Conservation (phyloP, 2,113 vertebrate genomes). For the Pollachius pollachius region DNA sequence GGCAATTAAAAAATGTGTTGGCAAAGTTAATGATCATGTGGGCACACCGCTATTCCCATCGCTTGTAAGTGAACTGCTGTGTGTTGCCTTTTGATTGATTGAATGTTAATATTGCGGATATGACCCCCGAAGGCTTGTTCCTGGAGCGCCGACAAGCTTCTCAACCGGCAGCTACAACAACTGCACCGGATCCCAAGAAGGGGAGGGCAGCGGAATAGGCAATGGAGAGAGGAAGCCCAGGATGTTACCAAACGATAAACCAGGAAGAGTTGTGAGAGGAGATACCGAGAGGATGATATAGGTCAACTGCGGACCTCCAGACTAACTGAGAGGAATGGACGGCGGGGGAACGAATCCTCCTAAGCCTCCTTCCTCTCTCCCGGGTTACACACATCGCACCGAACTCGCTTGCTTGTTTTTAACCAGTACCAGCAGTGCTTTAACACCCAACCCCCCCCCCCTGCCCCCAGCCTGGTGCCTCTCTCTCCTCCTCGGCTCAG, state of each 20-base stretch:
- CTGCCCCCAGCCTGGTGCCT: slow-evolving; percentile 29
- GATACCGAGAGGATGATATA: neutral
- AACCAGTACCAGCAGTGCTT: neutral
- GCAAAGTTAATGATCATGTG: neutral
- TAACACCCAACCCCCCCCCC: slow-evolving; percentile 6
- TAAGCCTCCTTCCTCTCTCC: neutral
- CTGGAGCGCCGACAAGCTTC: neutral
- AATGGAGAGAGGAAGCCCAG: neutral
- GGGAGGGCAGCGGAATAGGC: neutral
- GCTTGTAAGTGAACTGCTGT: neutral
- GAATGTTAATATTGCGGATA: neutral
- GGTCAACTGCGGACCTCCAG: neutral
- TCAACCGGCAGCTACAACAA: neutral
- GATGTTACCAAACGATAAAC: neutral
- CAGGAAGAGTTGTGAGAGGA: neutral
- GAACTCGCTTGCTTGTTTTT: slow-evolving; percentile 42
- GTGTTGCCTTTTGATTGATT: neutral
- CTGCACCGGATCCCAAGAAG: neutral
- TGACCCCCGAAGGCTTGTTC: neutral
- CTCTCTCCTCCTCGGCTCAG: slow-evolving; percentile 44
- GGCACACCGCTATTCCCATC: neutral
- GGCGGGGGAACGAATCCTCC: neutral
- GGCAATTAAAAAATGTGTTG: neutral
- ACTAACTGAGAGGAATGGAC: neutral
- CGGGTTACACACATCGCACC: slow-evolving; percentile 26